Percentiles rank a stretch among this genome's conserved stretches.
Conservation (phyloP, 2,113 vertebrate genomes). For the Siniperca knerii region DNA sequence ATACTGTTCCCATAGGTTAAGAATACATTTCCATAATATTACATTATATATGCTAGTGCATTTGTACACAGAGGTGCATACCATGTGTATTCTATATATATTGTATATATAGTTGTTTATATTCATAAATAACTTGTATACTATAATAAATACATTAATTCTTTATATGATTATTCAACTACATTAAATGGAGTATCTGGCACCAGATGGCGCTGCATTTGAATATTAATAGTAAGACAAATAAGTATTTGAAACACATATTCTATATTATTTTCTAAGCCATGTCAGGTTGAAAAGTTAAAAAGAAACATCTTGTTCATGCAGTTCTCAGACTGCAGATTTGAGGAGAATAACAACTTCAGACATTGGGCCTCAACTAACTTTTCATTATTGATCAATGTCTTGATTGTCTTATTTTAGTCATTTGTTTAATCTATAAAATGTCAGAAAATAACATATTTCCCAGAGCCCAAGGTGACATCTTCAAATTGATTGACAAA, state of each 20-base stretch:
- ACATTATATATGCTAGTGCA: neutral
- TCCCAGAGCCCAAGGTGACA: neutral
- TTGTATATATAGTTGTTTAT: neutral
- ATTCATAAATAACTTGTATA: neutral
- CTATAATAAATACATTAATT: neutral
- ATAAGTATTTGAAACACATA: neutral
- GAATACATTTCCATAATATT: neutral
- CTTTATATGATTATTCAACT: neutral
- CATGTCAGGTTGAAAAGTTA: neutral
- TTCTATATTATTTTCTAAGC: neutral
- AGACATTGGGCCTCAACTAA: neutral
- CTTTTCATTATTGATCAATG: neutral
- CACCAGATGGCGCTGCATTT: no score
- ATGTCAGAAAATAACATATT: neutral
- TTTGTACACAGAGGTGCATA: neutral
- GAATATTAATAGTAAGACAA: neutral
- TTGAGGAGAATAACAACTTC: neutral
- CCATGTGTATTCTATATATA: neutral
- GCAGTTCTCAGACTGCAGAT: neutral
- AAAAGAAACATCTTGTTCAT: neutral
- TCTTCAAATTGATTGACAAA: slow-evolving; percentile 3
- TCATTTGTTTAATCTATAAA: neutral
- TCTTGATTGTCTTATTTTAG: neutral
- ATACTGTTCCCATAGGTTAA: neutral
- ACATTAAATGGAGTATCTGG: neutral